Percentiles rank a stretch among this genome's conserved stretches.
These are phyloP conservation scores for Triplophysa tibetana DNA, from an alignment of 2,113 vertebrate genomes.

Conservation along the genomic window DNA sequence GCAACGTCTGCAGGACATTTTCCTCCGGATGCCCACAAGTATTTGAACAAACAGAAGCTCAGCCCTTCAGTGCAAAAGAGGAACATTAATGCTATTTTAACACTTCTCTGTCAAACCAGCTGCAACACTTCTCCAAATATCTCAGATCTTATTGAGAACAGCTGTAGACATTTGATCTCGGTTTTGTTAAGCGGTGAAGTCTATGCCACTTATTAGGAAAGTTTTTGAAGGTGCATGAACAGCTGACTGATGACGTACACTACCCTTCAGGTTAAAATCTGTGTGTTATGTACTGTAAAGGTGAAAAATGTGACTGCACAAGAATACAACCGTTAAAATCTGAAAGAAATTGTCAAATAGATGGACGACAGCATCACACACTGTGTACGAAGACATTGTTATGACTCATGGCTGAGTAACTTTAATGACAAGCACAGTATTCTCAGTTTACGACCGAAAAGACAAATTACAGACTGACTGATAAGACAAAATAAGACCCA, in stretches of 20 bases:
- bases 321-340: too few species aligned
- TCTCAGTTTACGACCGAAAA: not conserved
- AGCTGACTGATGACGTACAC: not conserved
- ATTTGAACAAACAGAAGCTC: not conserved
- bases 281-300: too few species aligned
- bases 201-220: not conserved
- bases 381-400: too few species aligned
- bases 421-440: not conserved
- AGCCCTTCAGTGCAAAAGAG: not conserved
- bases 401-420: not conserved
- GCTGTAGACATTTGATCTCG: not conserved
- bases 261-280: not conserved
- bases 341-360: too few species aligned
- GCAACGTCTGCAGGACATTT: too few species aligned
- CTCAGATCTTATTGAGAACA: not conserved
- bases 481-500: not conserved
- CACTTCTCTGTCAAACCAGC: not conserved
- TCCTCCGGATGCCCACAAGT: not conserved
- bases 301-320: too few species aligned
- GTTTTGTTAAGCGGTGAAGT: not conserved
- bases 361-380: not conserved
- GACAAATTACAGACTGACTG: slow-evolving; percentile 12
- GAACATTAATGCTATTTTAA: slow-evolving; percentile 13
- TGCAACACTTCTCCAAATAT: not conserved
- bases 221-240: not conserved